Conservation (phyloP, 2,113 vertebrate species). For the Heterocephalus glaber region DNA sequence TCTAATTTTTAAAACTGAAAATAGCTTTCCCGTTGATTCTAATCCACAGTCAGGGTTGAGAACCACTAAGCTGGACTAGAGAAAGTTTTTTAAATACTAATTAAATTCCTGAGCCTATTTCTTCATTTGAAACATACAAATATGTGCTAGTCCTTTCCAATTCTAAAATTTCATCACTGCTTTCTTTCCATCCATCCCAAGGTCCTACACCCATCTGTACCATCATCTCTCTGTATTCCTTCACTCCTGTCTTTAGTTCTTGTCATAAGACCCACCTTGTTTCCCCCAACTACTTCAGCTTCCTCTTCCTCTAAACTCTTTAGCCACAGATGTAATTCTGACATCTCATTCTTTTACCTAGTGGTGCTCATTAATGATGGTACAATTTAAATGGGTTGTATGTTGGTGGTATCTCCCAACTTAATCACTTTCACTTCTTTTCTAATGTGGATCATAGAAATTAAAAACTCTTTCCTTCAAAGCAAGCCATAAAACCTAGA, state of each 20-base stretch:
- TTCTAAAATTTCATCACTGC: neutral
- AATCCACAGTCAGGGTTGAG: neutral
- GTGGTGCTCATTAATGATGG: conserved; percentile 32
- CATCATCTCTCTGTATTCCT: neutral
- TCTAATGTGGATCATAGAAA: neutral
- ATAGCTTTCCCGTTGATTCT: neutral
- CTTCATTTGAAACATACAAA: conserved; percentile 17
- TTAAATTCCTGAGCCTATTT: neutral
- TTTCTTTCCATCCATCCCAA: neutral
- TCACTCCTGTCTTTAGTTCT: neutral
- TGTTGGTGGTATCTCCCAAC: conserved; percentile 23
- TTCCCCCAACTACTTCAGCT: neutral
- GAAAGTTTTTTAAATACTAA: neutral
- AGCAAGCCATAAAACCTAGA: neutral
- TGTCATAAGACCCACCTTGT: neutral
- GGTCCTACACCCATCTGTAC: neutral
- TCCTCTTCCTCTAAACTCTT: conserved; percentile 19
- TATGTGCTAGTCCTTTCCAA: neutral
- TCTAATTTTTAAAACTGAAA: neutral
- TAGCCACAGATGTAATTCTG: conserved; percentile 6
- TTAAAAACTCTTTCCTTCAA: neutral
- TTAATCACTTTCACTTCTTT: conserved; percentile 32
- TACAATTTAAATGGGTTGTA: conserved; percentile 39
- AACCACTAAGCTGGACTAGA: conserved; percentile 19
- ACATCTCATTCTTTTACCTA: conserved; percentile 45